Evolutionary conservation across 2,113 vertebrate genomes (phyloP).

Genomic region (Chrysemys picta): DNA sequence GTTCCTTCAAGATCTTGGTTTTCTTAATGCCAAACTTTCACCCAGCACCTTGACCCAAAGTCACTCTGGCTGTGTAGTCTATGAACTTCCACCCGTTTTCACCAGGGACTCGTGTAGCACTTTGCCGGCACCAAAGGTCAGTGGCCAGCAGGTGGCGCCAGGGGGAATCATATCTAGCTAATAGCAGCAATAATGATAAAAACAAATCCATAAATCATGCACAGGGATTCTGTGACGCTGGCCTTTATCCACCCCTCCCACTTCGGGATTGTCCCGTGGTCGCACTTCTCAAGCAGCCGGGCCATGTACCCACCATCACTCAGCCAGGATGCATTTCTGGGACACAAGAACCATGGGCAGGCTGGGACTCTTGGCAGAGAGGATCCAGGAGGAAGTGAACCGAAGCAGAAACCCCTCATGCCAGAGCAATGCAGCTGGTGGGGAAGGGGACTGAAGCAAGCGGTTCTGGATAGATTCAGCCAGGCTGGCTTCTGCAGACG

Average conservation of each 20-base stretch:
- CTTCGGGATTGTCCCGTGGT: not conserved
- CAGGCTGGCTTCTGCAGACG: not conserved
- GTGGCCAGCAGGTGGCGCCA: conserved; percentile 68
- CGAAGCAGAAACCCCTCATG: not conserved
- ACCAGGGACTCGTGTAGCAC: not conserved
- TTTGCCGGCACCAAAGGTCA: not conserved
- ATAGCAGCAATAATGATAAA: not conserved
- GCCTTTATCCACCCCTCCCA: not conserved
- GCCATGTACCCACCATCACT: not conserved
- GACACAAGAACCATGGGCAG: not conserved
- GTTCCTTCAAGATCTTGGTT: not conserved
- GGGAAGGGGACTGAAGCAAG: not conserved
- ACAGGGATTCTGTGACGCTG: not conserved
- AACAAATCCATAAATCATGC: not conserved
- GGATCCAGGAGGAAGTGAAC: not conserved
- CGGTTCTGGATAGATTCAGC: too few species aligned
- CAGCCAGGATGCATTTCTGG: not conserved
- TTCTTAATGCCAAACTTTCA: not conserved
- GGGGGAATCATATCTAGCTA: conserved; percentile 3
- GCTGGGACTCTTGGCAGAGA: too few species aligned
- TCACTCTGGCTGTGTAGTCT: not conserved
- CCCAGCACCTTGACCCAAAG: not conserved
- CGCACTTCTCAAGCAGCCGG: not conserved
- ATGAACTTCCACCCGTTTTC: not conserved
- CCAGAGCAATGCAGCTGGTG: not conserved